These are phyloP conservation scores for Incurvaria masculella DNA, from an alignment of 2,888 invertebrate genomes.

Conservation along the genomic window DNA sequence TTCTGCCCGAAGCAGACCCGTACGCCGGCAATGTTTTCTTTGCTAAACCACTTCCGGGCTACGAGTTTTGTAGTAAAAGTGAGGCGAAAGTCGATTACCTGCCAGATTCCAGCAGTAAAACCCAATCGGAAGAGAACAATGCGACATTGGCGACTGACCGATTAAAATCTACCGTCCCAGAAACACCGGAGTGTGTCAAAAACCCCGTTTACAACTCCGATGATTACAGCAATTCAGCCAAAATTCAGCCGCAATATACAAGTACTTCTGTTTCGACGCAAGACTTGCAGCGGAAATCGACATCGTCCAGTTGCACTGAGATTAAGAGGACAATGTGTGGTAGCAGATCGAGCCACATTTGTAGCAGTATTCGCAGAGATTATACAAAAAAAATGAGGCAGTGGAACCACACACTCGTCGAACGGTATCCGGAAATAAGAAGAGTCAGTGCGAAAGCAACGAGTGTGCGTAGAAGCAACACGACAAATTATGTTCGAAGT, in stretches of 20 bases:
- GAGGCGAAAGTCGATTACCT: constrained; percentile 44
- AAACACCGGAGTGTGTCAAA: constrained; percentile 39
- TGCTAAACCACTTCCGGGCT: constrained; percentile 44
- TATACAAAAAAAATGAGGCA: constrained; percentile 50
- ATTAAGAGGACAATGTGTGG: constrained; percentile 36
- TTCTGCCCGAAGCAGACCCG: constrained; percentile 44
- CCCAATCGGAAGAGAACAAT: constrained; percentile 33
- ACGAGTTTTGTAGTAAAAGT: constrained; percentile 32
- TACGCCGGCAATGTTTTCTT: constrained; percentile 50
- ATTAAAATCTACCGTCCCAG: constrained; percentile 36
- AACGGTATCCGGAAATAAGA: constrained; percentile 34
- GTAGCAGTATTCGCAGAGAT: constrained; percentile 37
- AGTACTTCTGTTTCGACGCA: constrained; percentile 31
- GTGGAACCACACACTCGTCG: constrained; percentile 44
- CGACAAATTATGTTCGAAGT: constrained; percentile 34
- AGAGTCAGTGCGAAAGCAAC: constrained; percentile 29
- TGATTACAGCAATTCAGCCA: constrained; percentile 25
- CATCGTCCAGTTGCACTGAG: constrained; percentile 40
- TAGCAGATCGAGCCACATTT: constrained; percentile 28
- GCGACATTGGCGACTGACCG: constrained; percentile 34
- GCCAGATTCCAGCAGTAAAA: constrained; percentile 43
- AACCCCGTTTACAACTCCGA: constrained; percentile 44
- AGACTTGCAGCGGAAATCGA: constrained; percentile 36
- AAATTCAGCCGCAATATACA: constrained; percentile 25
- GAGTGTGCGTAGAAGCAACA: constrained; percentile 30